A percentile compares a stretch with the other conserved stretches of the same genome.
Evolutionary conservation across 2,888 invertebrate genomes (phyloP).

Genomic region (Microdon myrmicae): DNA sequence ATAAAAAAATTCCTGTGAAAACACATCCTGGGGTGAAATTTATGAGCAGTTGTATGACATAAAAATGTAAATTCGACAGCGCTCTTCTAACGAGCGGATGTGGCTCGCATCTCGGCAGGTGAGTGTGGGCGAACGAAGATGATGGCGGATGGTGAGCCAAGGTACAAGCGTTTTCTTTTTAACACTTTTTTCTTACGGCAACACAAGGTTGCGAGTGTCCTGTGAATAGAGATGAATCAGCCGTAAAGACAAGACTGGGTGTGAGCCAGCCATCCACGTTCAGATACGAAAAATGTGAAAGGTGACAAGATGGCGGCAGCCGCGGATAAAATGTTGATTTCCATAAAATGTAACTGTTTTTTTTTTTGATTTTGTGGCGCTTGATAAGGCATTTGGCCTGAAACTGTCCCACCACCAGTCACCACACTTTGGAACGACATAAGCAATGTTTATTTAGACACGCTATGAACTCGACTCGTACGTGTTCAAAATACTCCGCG

Average conservation of each 20-base stretch:
- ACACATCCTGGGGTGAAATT: slow-evolving; percentile 31
- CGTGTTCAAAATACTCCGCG: too few relatives aligned
- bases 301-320: slow-evolving; percentile 4
- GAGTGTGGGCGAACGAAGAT: slow-evolving; percentile 22
- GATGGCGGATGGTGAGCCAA: slow-evolving; percentile 41
- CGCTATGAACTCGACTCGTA: too few relatives aligned
- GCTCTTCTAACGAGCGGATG: slow-evolving; percentile 21
- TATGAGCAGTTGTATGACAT: slow-evolving; percentile 48
- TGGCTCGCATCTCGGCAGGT: slow-evolving; percentile 6
- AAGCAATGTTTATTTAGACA: too few relatives aligned
- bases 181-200: too few relatives aligned
- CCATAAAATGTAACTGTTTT: slow-evolving; percentile 46
- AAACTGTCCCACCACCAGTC: too few relatives aligned
- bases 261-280: too few relatives aligned
- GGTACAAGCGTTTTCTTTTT: slow-evolving; percentile 29
- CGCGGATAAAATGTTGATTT: slow-evolving; percentile 40
- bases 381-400: slow-evolving; percentile 36
- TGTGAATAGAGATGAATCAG: too few relatives aligned
- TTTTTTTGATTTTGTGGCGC: slow-evolving; percentile 48
- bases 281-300: too few relatives aligned
- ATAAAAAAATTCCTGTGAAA: slow-evolving; percentile 37
- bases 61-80: slow-evolving; percentile 50
- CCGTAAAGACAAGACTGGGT: too few relatives aligned
- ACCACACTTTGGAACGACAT: too few relatives aligned
- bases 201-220: too few relatives aligned